A percentile compares a stretch with the other conserved stretches of the same genome.
Conservation (phyloP, 2,888 invertebrate species). For the Choristoneura rosaceana region DNA sequence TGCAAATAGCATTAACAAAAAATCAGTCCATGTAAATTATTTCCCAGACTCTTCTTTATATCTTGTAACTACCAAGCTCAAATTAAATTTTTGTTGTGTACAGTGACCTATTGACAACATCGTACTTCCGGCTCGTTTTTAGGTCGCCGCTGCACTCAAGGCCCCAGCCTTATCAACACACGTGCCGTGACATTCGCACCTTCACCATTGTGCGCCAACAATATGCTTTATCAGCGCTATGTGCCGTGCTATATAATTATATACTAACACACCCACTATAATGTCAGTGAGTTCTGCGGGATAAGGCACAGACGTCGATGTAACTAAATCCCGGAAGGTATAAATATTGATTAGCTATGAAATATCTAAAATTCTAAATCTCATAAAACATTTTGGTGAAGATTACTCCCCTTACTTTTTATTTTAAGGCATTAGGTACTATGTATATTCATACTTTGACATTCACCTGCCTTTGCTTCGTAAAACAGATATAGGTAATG, state of each 20-base stretch:
- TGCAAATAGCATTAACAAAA: no score
- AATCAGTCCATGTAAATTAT: no score
- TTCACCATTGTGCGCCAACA: conserved; percentile 45
- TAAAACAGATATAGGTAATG: no score
- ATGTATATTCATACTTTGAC: no score
- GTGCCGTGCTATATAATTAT: conserved; percentile 40
- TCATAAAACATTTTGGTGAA: not conserved
- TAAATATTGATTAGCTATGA: conserved; percentile 31
- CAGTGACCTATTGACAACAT: not conserved
- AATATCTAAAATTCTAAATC: no score
- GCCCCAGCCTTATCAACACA: conserved; percentile 39
- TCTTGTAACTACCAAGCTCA: no score
- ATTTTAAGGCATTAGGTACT: no score
- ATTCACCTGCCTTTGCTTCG: no score
- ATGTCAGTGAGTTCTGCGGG: conserved; percentile 36
- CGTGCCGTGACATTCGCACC: conserved; percentile 47
- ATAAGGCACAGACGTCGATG: conserved; percentile 23
- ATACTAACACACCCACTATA: conserved; percentile 40
- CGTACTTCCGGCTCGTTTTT: conserved; percentile 2
- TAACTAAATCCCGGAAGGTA: conserved; percentile 38
- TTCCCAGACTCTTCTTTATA: no score
- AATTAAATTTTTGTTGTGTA: not conserved
- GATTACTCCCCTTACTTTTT: no score
- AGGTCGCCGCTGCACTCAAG: conserved; percentile 10
- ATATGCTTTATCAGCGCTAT: conserved; percentile 42